These are phyloP conservation scores for Yponomeuta cagnagella DNA, from an alignment of 2,888 invertebrate species.

Conservation along the genomic window DNA sequence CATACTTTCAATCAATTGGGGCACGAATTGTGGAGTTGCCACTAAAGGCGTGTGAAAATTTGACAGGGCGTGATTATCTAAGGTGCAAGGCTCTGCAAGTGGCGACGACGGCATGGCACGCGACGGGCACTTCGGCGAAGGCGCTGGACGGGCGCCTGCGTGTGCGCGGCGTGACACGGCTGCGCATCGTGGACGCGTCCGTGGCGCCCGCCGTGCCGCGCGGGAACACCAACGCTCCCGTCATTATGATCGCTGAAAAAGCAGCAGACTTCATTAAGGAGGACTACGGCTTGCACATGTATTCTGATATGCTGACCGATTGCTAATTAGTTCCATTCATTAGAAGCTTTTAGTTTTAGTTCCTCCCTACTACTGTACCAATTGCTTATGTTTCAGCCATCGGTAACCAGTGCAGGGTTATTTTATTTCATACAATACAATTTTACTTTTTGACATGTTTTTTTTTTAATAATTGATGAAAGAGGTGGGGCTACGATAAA, in stretches of 20 bases:
- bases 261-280: conserved; percentile 51
- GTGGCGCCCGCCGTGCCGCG: conserved; percentile 49
- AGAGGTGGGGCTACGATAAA: too few species aligned
- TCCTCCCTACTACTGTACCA: too few species aligned
- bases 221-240: conserved; percentile 60
- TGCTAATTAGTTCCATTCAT: too few species aligned
- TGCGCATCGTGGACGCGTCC: conserved; percentile 59
- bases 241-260: conserved; percentile 59
- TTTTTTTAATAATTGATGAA: too few species aligned
- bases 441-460: neutral
- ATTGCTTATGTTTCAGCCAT: too few species aligned
- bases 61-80: conserved; percentile 42
- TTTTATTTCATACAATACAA: neutral
- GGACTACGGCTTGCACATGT: conserved; percentile 20
- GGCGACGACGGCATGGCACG: conserved; percentile 58
- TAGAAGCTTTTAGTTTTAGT: too few species aligned
- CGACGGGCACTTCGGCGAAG: conserved; percentile 56
- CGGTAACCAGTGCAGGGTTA: too few species aligned
- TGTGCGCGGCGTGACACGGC: conserved; percentile 37
- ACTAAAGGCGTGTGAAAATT: conserved; percentile 34
- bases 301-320: too few species aligned
- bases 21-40: conserved; percentile 41
- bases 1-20: conserved; percentile 40
- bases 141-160: conserved; percentile 37
- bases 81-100: conserved; percentile 52